Evolutionary conservation across 1,140 invertebrate genomes (phyloP).

Genomic region (Capitella teleta): DNA sequence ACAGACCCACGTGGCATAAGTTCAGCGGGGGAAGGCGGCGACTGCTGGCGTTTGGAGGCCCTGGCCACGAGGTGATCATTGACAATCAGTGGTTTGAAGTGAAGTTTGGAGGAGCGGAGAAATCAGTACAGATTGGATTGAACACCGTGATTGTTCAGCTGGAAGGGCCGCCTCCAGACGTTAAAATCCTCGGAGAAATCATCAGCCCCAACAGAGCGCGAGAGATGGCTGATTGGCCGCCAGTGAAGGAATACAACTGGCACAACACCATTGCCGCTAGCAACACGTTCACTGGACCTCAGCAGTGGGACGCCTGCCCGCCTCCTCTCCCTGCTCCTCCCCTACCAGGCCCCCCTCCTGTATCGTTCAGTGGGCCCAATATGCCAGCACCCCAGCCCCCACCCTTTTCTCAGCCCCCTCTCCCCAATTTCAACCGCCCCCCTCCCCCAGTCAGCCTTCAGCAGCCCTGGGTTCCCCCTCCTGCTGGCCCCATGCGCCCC

Average conservation of each 20-base stretch:
- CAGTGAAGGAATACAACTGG: background rate
- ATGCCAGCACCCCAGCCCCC: too few species aligned
- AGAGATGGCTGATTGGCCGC: background rate
- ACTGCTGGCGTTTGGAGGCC: conserved; percentile 76
- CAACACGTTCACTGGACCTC: background rate
- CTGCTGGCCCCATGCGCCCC: too few species aligned
- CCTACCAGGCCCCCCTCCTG: too few species aligned
- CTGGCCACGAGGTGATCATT: conserved; percentile 70
- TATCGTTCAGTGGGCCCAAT: too few species aligned
- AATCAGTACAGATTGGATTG: conserved; percentile 22
- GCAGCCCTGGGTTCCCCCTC: conserved; percentile 8
- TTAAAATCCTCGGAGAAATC: conserved; percentile 44
- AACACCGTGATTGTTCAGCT: conserved; percentile 49
- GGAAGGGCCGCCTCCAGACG: conserved; percentile 63
- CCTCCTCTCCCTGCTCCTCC: too few species aligned
- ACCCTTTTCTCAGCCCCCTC: too few species aligned
- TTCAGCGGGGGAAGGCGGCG: conserved; percentile 58
- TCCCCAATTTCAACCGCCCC: too few species aligned
- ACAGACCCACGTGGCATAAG: conserved; percentile 61
- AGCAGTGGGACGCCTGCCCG: background rate
- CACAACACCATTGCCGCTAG: background rate
- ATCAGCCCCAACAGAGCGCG: background rate
- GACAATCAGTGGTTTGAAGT: conserved; percentile 50
- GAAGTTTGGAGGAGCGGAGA: conserved; percentile 30
- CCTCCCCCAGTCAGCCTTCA: too few species aligned